A percentile compares a stretch with the other conserved stretches of the same genome.
Conservation (phyloP, 2,888 invertebrate genomes). For the Clanis bilineata region DNA sequence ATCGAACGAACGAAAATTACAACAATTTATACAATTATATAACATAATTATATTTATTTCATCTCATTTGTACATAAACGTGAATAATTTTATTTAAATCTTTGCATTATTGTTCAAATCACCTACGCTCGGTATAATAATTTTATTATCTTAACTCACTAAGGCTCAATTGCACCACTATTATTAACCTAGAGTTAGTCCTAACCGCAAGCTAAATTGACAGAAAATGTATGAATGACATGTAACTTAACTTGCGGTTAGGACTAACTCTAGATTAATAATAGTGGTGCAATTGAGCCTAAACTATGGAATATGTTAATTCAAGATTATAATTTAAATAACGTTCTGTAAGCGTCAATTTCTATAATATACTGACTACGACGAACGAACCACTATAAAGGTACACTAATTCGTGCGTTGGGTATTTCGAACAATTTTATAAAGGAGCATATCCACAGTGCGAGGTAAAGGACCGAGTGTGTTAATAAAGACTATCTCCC, state of each 20-base stretch:
- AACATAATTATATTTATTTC: conserved; percentile 42
- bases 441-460: conserved; percentile 16
- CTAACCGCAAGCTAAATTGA: too few relatives aligned
- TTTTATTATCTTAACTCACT: conserved; percentile 45
- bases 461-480: neutral
- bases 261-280: too few relatives aligned
- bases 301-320: conserved; percentile 56
- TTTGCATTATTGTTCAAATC: conserved; percentile 60
- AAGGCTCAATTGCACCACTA: too few relatives aligned
- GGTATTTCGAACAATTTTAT: conserved; percentile 14
- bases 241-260: too few relatives aligned
- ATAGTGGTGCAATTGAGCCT: too few relatives aligned
- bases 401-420: conserved; percentile 36
- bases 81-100: conserved; percentile 36
- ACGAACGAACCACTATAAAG: conserved; percentile 39
- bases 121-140: conserved; percentile 53
- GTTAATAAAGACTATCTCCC: neutral
- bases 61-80: conserved; percentile 35
- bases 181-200: too few relatives aligned
- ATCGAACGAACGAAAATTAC: conserved; percentile 42
- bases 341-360: conserved; percentile 53
- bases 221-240: too few relatives aligned
- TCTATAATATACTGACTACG: conserved; percentile 51
- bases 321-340: conserved; percentile 47
- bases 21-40: conserved; percentile 30